These are phyloP conservation scores for Plotosus lineatus DNA, from an alignment of 2,113 vertebrate genomes.

Conservation along the genomic window DNA sequence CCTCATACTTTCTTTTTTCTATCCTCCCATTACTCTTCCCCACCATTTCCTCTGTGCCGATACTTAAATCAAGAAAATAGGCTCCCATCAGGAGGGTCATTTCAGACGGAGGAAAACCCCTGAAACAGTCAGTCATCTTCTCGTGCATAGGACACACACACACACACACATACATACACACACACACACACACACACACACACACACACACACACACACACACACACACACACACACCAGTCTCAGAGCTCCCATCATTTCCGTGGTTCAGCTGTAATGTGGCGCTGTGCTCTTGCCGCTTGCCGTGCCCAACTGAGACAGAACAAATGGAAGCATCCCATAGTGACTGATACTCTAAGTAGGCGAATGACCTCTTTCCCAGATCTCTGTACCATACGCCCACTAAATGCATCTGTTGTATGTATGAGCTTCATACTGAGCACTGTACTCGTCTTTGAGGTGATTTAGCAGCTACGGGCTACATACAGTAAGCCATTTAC, in stretches of 20 bases:
- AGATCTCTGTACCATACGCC: conserved; percentile 33
- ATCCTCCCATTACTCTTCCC: conserved; percentile 24
- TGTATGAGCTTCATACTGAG: conserved; percentile 69
- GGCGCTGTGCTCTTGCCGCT: conserved; percentile 41
- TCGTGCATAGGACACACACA: conserved; percentile 28
- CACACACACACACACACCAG: conserved; percentile 36
- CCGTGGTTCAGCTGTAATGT: conserved; percentile 38
- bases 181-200: conserved; percentile 34
- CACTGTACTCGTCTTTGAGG: conserved; percentile 71
- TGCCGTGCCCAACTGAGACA: conserved; percentile 35
- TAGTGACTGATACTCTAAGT: conserved; percentile 48
- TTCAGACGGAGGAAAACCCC: conserved; percentile 71
- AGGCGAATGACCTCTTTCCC: conserved; percentile 24
- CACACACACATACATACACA: conserved; percentile 40
- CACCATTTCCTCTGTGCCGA: conserved; percentile 56
- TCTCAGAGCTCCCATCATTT: conserved; percentile 46
- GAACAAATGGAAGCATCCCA: conserved; percentile 40
- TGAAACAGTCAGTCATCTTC: conserved; percentile 55
- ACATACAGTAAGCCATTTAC: conserved; percentile 72
- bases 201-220: conserved; percentile 39
- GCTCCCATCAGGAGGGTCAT: conserved; percentile 75
- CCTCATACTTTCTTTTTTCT: conserved; percentile 23
- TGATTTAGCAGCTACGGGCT: conserved; percentile 67
- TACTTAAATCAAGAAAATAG: conserved; percentile 76
- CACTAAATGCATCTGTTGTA: conserved; percentile 47